These are phyloP conservation scores for Lepus americanus DNA, from an alignment of 2,113 vertebrate species.

Conservation along the genomic window DNA sequence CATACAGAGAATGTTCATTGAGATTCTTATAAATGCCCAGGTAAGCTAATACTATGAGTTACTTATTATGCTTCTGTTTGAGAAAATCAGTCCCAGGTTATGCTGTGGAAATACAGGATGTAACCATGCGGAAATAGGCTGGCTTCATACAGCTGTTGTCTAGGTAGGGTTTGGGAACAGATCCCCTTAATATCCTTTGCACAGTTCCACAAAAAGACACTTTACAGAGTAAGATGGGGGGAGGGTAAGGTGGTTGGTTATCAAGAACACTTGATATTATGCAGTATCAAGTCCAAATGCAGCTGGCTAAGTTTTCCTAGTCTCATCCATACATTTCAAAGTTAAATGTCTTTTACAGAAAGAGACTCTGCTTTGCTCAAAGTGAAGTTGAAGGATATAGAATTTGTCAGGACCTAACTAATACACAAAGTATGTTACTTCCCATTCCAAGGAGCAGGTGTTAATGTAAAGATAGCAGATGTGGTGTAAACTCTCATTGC, in stretches of 20 bases:
- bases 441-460: background rate
- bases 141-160: background rate
- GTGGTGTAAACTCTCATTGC: background rate
- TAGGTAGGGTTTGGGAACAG: background rate
- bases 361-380: background rate
- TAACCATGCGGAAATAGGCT: background rate
- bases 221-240: background rate
- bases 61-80: background rate
- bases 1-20: background rate
- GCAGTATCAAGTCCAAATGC: background rate
- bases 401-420: background rate
- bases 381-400: background rate
- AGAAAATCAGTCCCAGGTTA: background rate
- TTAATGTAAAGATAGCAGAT: background rate
- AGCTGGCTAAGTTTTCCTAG: background rate
- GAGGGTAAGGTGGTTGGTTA: background rate
- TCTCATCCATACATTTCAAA: conserved; percentile 25
- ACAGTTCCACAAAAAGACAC: background rate
- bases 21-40: background rate
- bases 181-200: background rate
- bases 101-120: background rate
- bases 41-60: background rate
- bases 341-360: background rate
- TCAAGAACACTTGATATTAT: background rate
- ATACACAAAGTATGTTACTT: background rate